Conservation (phyloP, 2,113 vertebrate species). For the Coryphaenoides rupestris region DNA sequence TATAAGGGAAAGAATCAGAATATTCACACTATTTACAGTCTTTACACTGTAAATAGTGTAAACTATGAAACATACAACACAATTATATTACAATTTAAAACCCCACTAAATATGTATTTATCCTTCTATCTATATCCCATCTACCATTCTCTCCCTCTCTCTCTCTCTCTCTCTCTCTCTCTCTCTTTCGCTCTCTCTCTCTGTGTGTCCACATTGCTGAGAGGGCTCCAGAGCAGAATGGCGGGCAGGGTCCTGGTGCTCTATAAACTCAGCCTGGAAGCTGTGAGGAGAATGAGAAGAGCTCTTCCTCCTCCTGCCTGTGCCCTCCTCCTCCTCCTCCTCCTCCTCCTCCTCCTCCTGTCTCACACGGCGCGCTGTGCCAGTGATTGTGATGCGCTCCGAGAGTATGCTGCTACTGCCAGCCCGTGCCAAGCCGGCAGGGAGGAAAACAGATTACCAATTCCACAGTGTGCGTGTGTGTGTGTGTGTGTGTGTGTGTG, state of each 20-base stretch:
- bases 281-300: conserved; percentile 15
- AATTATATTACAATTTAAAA: too few relatives aligned
- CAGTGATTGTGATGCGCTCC: conserved; percentile 43
- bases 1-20: too few relatives aligned
- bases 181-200: too few relatives aligned
- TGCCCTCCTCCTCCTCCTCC: too few relatives aligned
- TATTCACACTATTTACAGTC: too few relatives aligned
- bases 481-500: conserved; percentile 1
- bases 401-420: conserved; percentile 39
- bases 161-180: too few relatives aligned
- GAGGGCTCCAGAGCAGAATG: conserved; percentile 23
- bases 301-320: background rate
- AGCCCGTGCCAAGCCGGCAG: conserved; percentile 72
- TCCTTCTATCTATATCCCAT: background rate
- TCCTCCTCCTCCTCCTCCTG: background rate
- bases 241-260: background rate
- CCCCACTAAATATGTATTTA: too few relatives aligned
- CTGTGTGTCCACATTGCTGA: background rate
- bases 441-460: conserved; percentile 71
- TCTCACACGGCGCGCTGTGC: conserved; percentile 25
- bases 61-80: too few relatives aligned
- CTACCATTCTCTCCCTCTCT: background rate
- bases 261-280: conserved; percentile 16
- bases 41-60: too few relatives aligned
- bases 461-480: conserved; percentile 44